Base-by-base conservation (phyloP, 2,888 invertebrate species). In the Cryptocheilus praepositus region DNA sequence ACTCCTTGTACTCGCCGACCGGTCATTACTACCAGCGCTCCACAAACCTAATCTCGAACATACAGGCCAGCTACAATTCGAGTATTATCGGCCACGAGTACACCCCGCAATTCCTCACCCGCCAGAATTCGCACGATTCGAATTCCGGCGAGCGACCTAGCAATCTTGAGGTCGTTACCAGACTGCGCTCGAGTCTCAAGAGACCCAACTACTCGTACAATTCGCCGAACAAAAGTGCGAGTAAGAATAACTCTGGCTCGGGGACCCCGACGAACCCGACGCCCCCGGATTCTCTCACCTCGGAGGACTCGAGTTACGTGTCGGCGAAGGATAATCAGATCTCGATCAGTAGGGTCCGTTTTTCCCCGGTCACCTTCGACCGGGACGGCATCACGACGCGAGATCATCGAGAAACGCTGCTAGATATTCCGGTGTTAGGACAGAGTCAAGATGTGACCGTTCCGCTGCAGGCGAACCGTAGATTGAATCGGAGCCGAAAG, bases 271-370 rank as follows among this genome's bases (percentile, higher is more conserved):
- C 95, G 0, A 95, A 95, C 87, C 94, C 95, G 0, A 95, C 96
- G 5, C 96, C 96, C 0, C 95, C 96, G 0, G 96, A 96, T 81
- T 95, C 95, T 75, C 85, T 95, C 68, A 94, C 95, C 0, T 95
- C 95, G 82, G 97, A 97, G 81, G 96, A 96, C 84, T 95, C 95
- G 83, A 95, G 95, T 52, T 97, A 96, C 88, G 93, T 95, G 77
- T 96, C 96, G 8, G 96, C 96, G 18, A 92, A 95, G 82, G 95
- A 95, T 82, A 90, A 95, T 94, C 67, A 91, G 94, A 65, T 87
- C 61, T 87, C 87, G 13, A 83, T 88, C 58, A 80, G 86, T 71
- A 85, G 84, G 77, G 89, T 83, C 70, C 85, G 83, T 62, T 89
- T 83, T 74, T 88, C 85, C 55, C 88, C 88, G 0, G 83, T 88